phyloP scores from a whole-genome alignment of 2,797 vertebrate genomes.

The Enteromius argenteus region DNA sequence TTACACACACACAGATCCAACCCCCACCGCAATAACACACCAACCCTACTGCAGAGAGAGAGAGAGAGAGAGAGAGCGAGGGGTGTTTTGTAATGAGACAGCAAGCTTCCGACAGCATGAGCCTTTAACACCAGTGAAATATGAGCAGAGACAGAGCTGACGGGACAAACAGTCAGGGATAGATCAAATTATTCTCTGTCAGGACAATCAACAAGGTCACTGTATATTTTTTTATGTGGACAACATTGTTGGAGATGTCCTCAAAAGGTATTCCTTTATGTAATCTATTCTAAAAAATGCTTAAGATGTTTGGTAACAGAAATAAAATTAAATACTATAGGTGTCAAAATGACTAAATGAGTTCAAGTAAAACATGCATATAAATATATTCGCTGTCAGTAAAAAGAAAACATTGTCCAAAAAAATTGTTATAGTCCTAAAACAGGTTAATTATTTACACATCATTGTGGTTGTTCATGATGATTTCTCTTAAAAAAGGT shows the following conservation, averaged over 20 bases:
- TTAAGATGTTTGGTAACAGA: too few relatives aligned
- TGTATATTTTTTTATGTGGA: background rate
- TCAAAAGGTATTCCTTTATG: too few relatives aligned
- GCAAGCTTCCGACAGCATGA: conserved; percentile 20
- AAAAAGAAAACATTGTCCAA: too few relatives aligned
- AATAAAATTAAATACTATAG: too few relatives aligned
- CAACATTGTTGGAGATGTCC: too few relatives aligned
- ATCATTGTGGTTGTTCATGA: too few relatives aligned
- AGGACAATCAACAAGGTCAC: conserved; percentile 44
- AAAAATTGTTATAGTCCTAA: background rate
- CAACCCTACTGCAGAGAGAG: conserved; percentile 32
- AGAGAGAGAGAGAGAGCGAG: background rate
- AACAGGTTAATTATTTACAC: background rate
- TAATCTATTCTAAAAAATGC: too few relatives aligned
- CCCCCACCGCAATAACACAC: conserved; percentile 62
- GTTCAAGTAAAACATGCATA: too few relatives aligned
- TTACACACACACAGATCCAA: conserved; percentile 51
- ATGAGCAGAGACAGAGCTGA: conserved; percentile 32
- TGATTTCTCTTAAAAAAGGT: too few relatives aligned
- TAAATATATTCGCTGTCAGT: too few relatives aligned
- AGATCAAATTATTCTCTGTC: conserved; percentile 46
- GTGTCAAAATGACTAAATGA: too few relatives aligned
- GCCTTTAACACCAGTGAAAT: conserved; percentile 43
- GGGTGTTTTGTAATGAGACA: conserved; percentile 43
- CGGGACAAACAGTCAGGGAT: conserved; percentile 20